phyloP scores from a whole-genome alignment of 2,797 vertebrate species.

The Euphonia xanthogaster region DNA sequence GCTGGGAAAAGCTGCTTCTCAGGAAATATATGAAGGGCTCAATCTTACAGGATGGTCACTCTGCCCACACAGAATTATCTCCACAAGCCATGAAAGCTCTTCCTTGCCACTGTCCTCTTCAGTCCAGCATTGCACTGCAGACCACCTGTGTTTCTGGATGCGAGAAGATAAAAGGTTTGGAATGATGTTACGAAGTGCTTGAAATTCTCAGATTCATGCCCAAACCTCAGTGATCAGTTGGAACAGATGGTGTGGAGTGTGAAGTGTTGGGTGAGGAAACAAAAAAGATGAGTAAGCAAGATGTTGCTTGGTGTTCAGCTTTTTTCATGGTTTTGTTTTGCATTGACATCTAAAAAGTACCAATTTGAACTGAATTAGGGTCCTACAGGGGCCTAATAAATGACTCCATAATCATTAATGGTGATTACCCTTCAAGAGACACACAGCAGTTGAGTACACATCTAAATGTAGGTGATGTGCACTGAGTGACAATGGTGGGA shows the following conservation, averaged over 20 bases:
- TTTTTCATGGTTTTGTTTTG: background rate
- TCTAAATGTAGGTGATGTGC: background rate
- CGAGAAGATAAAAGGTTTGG: background rate
- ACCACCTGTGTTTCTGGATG: background rate
- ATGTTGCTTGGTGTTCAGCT: background rate
- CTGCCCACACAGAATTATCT: background rate
- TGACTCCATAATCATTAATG: background rate
- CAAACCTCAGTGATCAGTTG: background rate
- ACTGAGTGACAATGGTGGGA: background rate
- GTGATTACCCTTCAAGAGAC: background rate
- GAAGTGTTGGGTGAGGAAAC: background rate
- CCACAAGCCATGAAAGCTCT: background rate
- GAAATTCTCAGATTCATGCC: background rate
- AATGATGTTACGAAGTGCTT: background rate
- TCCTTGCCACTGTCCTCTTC: background rate
- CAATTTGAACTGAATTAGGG: background rate
- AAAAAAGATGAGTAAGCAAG: background rate
- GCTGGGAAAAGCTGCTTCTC: background rate
- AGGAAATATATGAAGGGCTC: background rate
- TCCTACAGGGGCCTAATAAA: background rate
- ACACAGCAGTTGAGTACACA: no score
- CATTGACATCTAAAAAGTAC: background rate
- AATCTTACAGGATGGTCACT: background rate
- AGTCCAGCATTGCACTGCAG: background rate
- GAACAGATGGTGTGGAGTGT: background rate